These are phyloP conservation scores for Benitochromis conjunctus DNA, from an alignment of 2,113 vertebrate genomes.

Conservation along the genomic window DNA sequence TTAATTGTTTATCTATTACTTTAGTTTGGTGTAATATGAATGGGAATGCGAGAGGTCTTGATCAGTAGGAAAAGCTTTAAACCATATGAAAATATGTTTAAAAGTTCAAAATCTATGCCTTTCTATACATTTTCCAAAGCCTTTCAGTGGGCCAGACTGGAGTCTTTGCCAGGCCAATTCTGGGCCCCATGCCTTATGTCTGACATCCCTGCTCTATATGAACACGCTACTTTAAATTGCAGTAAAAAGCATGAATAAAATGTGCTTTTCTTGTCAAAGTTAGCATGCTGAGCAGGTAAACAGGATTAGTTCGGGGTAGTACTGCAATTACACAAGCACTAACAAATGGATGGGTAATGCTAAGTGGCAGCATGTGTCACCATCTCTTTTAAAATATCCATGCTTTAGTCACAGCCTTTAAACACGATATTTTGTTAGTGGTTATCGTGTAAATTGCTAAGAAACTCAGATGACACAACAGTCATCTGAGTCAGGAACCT, in stretches of 20 bases:
- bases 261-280: neutral
- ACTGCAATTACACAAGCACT: neutral
- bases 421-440: neutral
- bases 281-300: neutral
- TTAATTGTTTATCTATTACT: neutral
- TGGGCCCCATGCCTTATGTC: neutral
- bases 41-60: neutral
- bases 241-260: neutral
- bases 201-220: neutral
- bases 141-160: neutral
- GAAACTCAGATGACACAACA: neutral
- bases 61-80: neutral
- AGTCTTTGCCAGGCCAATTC: neutral
- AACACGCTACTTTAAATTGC: neutral
- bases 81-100: neutral
- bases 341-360: neutral
- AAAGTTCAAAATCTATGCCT: neutral
- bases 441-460: neutral
- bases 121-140: neutral
- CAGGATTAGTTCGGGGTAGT: neutral
- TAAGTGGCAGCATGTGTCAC: neutral
- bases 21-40: neutral
- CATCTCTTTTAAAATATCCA: neutral
- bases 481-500: neutral
- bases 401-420: neutral